Evolutionary conservation across 2,888 invertebrate genomes (phyloP).

Genomic region (Stomorhina lunata): DNA sequence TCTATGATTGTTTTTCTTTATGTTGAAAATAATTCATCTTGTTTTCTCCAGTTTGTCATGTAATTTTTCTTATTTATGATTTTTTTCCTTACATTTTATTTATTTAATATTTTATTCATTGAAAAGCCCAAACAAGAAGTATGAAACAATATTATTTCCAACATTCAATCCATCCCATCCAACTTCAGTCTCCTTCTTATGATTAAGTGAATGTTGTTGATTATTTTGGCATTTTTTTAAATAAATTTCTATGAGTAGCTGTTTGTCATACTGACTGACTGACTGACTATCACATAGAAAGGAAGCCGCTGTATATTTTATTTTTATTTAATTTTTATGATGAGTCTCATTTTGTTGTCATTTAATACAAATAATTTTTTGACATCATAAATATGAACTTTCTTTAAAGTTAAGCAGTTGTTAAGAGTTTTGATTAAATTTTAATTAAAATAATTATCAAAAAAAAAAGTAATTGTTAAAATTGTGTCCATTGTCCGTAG

Average conservation of each 20-base stretch:
- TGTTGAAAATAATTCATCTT: slow-evolving; percentile 13
- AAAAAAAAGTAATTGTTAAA: too few species aligned
- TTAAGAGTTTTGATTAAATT: not conserved
- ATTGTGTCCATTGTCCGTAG: too few species aligned
- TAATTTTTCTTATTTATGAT: slow-evolving; percentile 37
- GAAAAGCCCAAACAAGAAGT: not conserved
- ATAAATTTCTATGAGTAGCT: too few species aligned
- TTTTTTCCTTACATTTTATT: not conserved
- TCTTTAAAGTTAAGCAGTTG: not conserved
- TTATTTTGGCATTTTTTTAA: not conserved
- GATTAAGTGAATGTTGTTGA: slow-evolving; percentile 49
- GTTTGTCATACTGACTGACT: not conserved
- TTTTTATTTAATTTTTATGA: not conserved
- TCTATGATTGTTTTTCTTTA: not conserved
- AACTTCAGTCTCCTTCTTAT: slow-evolving; percentile 3
- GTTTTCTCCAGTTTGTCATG: slow-evolving; percentile 32
- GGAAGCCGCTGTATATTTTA: too few species aligned
- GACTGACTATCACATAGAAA: too few species aligned
- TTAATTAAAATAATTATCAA: slow-evolving; percentile 50
- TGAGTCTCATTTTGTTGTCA: slow-evolving; percentile 28
- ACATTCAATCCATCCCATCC: not conserved
- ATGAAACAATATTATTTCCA: too few species aligned
- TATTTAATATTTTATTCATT: slow-evolving; percentile 28
- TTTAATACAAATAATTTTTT: slow-evolving; percentile 1
- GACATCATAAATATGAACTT: not conserved